Conservation (phyloP, 37 sponge, comb jelly and placozoan genomes). For the Amphimedon queenslandica region DNA sequence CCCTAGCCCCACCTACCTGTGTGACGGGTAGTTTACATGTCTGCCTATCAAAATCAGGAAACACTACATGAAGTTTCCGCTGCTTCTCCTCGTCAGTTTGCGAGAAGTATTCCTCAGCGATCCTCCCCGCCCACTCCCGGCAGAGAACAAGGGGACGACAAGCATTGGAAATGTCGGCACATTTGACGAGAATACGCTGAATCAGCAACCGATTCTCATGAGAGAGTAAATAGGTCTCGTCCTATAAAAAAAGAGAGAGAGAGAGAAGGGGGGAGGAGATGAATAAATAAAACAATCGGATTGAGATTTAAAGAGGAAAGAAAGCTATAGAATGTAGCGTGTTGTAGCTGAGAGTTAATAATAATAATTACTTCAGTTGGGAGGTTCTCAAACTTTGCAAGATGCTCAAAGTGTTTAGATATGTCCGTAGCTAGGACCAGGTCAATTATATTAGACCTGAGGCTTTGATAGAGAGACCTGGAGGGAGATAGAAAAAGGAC, state of each 20-base stretch:
- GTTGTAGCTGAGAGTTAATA: too few relatives aligned
- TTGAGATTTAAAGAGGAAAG: too few relatives aligned
- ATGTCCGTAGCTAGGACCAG: conserved; percentile 94
- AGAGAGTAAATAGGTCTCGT: too few relatives aligned
- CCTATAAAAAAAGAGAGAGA: too few relatives aligned
- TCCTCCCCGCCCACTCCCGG: conserved; percentile 70
- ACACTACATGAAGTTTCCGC: conserved; percentile 51
- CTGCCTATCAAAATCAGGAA: conserved; percentile 76
- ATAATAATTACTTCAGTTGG: too few relatives aligned
- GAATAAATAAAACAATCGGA: too few relatives aligned
- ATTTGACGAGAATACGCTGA: conserved; percentile 80
- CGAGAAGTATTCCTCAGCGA: conserved; percentile 76
- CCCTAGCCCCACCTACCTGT: conserved; percentile 38
- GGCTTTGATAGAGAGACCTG: conserved; percentile 56
- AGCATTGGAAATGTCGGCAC: conserved; percentile 88
- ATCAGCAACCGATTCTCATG: conserved; percentile 35
- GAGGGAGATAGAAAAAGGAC: neutral
- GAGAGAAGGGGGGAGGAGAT: too few relatives aligned
- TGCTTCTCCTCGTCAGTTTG: conserved; percentile 88
- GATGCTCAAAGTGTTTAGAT: conserved; percentile 90
- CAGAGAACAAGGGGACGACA: conserved; percentile 57
- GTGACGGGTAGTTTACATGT: conserved; percentile 77
- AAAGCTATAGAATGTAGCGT: too few relatives aligned
- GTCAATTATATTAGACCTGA: conserved; percentile 75
- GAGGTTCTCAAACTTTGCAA: conserved; percentile 66